These are phyloP conservation scores for Cyphomyrmex costatus DNA, from an alignment of 1,140 invertebrate genomes.

Conservation along the genomic window DNA sequence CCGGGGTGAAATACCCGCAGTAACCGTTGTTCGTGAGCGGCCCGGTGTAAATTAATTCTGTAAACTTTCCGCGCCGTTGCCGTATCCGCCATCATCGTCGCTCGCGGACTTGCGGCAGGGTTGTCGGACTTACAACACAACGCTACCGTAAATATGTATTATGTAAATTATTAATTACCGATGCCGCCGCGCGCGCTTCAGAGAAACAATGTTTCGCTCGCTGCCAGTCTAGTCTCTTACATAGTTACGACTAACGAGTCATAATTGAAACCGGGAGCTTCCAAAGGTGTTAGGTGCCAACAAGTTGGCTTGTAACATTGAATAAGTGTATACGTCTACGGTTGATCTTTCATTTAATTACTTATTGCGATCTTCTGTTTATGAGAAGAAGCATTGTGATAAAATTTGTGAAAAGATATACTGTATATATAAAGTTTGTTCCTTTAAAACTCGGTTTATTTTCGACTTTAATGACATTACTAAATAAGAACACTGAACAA, in stretches of 20 bases:
- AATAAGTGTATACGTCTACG: conserved; percentile 5
- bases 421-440: neutral
- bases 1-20: conserved; percentile 43
- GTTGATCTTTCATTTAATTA: conserved; percentile 22
- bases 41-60: conserved; percentile 61
- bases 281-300: conserved; percentile 9
- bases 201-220: conserved; percentile 39
- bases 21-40: conserved; percentile 58
- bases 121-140: conserved; percentile 38
- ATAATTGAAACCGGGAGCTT: conserved; percentile 39
- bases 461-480: neutral
- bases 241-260: conserved; percentile 40
- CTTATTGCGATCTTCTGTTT: conserved; percentile 4
- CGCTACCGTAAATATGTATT: conserved; percentile 57
- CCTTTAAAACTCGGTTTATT: neutral
- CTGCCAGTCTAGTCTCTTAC: conserved; percentile 34
- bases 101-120: conserved; percentile 1
- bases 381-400: neutral
- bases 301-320: conserved; percentile 35
- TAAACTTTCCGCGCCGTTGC: conserved; percentile 54
- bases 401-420: neutral
- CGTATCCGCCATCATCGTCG: conserved; percentile 26
- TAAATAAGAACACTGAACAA: neutral
- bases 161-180: conserved; percentile 62
- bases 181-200: conserved; percentile 23